Conservation (phyloP, 2,113 vertebrate species). For the Triplophysa siluroides region DNA sequence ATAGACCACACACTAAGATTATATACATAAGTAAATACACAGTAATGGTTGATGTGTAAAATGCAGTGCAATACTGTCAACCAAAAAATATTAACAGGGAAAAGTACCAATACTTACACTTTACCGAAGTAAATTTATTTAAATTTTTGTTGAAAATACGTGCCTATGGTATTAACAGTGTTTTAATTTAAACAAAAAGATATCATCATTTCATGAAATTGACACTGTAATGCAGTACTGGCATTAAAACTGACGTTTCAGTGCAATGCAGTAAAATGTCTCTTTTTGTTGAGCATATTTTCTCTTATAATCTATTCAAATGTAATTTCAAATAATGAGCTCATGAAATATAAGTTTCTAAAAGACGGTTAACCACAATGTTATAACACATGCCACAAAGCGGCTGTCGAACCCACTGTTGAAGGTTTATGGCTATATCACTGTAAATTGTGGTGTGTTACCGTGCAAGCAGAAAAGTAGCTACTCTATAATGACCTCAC, state of each 20-base stretch:
- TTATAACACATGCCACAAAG: constrained; percentile 8
- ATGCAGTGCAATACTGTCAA: background rate
- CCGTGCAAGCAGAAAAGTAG: constrained; percentile 45
- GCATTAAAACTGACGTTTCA: no score
- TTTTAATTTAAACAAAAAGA: no score
- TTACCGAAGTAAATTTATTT: no score
- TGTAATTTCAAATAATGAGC: background rate
- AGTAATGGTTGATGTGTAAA: no score
- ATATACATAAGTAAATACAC: no score
- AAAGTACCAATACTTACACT: no score
- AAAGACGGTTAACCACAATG: constrained; percentile 11
- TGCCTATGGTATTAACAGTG: no score
- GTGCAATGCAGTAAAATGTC: no score
- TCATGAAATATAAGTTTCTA: background rate
- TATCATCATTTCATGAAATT: no score
- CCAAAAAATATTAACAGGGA: no score
- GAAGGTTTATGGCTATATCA: constrained; percentile 62
- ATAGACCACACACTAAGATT: background rate
- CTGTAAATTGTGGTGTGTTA: constrained; percentile 38
- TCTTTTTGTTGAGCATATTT: background rate
- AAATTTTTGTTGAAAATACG: no score
- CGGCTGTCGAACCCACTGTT: constrained; percentile 35
- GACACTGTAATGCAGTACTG: no score
- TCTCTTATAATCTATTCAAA: background rate
- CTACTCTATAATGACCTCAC: constrained; percentile 35